phyloP scores from a whole-genome alignment of 2,888 invertebrate species.

The Mythimna albipuncta region DNA sequence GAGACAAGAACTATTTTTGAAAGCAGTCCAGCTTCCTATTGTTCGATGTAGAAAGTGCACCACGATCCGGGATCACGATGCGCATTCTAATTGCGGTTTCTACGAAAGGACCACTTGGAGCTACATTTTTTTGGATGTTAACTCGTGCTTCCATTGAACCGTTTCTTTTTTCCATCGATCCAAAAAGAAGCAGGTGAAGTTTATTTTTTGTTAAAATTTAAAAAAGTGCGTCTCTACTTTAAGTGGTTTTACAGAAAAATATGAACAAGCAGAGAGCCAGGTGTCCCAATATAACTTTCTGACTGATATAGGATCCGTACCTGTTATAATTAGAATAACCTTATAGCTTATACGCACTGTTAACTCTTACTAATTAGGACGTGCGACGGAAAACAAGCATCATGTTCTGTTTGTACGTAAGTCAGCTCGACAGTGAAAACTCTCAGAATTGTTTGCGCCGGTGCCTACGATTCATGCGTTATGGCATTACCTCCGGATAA shows the following conservation, averaged over 20 bases:
- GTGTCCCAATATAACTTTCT: background rate
- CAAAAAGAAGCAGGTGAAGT: constrained; percentile 12
- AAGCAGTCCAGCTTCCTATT: constrained; percentile 67
- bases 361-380: constrained; percentile 36
- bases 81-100: constrained; percentile 80
- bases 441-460: background rate
- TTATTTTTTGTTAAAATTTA: constrained; percentile 16
- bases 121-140: constrained; percentile 43
- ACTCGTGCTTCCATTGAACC: constrained; percentile 24
- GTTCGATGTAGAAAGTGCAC: constrained; percentile 82
- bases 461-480: background rate
- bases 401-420: constrained; percentile 12
- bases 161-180: constrained; percentile 15
- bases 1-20: constrained; percentile 65
- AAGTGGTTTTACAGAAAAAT: constrained; percentile 4
- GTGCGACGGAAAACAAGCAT: constrained; percentile 23
- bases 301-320: constrained; percentile 3
- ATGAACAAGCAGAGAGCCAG: background rate
- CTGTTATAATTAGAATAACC: constrained; percentile 38
- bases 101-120: constrained; percentile 65
- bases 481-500: background rate
- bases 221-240: background rate
- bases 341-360: constrained; percentile 23
- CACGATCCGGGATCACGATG: constrained; percentile 75
- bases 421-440: constrained; percentile 1